Evolutionary conservation across 2,888 invertebrate genomes (phyloP).

Genomic region (Eristalis arbustorum): DNA sequence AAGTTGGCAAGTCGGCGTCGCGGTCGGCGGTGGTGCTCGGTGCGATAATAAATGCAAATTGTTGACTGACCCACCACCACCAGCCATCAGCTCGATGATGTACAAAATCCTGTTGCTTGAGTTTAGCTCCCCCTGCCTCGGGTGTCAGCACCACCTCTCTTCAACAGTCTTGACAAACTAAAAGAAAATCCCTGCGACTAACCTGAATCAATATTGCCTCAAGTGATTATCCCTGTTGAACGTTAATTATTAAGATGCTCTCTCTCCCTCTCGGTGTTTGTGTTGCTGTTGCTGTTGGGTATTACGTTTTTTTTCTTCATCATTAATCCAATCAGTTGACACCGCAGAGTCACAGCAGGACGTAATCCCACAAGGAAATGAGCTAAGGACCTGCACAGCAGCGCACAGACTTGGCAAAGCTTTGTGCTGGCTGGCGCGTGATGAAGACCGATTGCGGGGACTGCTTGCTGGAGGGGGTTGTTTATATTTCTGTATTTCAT

Average conservation of each 20-base stretch:
- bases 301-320: slow-evolving; percentile 36
- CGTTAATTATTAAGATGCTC: slow-evolving; percentile 61
- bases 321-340: slow-evolving; percentile 63
- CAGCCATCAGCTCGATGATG: background rate
- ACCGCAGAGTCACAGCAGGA: slow-evolving; percentile 48
- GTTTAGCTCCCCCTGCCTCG: background rate
- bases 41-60: slow-evolving; percentile 56
- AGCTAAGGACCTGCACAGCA: background rate
- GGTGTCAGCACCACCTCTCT: background rate
- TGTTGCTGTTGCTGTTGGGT: slow-evolving; percentile 29
- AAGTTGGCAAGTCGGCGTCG: slow-evolving; percentile 1
- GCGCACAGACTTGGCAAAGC: background rate
- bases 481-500: background rate
- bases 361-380: slow-evolving; percentile 22
- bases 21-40: background rate
- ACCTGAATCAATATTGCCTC: slow-evolving; percentile 60
- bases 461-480: background rate
- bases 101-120: slow-evolving; percentile 49
- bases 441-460: background rate
- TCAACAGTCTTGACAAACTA: slow-evolving; percentile 9
- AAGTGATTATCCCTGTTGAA: slow-evolving; percentile 58
- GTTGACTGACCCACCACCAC: background rate
- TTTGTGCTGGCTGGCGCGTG: background rate
- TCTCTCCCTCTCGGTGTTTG: slow-evolving; percentile 3
- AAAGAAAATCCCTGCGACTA: slow-evolving; percentile 44